These are phyloP conservation scores for Anabas testudineus DNA, from an alignment of 2,797 vertebrate species.

Conservation along the genomic window DNA sequence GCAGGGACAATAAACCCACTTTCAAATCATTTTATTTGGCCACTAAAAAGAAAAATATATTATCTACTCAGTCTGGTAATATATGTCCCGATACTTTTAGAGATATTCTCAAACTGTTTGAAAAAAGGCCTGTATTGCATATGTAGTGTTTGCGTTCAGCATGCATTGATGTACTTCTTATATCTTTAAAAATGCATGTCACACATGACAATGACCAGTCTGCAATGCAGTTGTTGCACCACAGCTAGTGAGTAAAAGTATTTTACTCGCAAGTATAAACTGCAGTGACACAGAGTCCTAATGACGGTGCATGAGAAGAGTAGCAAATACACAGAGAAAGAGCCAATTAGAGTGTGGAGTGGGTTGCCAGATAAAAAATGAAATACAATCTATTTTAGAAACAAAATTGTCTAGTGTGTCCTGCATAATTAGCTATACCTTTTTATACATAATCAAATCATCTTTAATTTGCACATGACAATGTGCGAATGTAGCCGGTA, in stretches of 20 bases:
- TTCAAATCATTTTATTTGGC: too few species aligned
- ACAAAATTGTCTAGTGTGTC: slow-evolving; percentile 3
- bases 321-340: slow-evolving; percentile 19
- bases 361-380: slow-evolving; percentile 28
- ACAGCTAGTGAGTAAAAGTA: slow-evolving; percentile 33
- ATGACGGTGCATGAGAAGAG: slow-evolving; percentile 14
- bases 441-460: slow-evolving; percentile 26
- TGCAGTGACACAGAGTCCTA: slow-evolving; percentile 27
- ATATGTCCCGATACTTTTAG: slow-evolving; percentile 15
- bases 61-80: too few species aligned
- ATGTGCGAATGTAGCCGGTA: too few species aligned
- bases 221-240: slow-evolving; percentile 36
- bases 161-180: not conserved
- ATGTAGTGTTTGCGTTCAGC: not conserved
- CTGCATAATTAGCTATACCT: slow-evolving; percentile 18
- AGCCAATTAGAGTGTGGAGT: slow-evolving; percentile 24
- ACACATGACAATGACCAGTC: slow-evolving; percentile 36
- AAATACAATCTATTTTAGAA: slow-evolving; percentile 24
- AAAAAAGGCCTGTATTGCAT: not conserved
- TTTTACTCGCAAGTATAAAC: slow-evolving; percentile 32
- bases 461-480: not conserved
- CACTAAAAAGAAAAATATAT: too few species aligned
- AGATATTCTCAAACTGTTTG: slow-evolving; percentile 13
- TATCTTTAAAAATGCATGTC: slow-evolving; percentile 22
- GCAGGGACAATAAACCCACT: too few species aligned